Conservation (phyloP, 2,797 vertebrate genomes). For the Pipistrellus nathusii region DNA sequence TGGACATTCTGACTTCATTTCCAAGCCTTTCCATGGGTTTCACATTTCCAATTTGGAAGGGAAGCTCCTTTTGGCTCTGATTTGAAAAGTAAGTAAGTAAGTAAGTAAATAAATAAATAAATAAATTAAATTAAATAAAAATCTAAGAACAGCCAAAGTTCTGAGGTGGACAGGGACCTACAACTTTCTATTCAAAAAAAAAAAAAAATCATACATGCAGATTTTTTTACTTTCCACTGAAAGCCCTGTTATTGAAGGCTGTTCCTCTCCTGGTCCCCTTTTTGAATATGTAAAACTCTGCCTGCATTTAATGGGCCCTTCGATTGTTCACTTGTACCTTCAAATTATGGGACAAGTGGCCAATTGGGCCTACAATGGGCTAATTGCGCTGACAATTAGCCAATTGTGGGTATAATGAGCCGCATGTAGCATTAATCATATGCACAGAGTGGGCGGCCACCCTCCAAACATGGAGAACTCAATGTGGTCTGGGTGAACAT, state of each 20-base stretch:
- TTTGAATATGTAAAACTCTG: conserved; percentile 78
- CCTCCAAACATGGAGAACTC: conserved; percentile 69
- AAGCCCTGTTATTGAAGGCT: conserved; percentile 1
- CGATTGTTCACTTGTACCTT: conserved; percentile 83
- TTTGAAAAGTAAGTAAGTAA: neutral
- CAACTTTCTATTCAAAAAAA: conserved; percentile 9
- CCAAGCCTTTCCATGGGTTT: neutral
- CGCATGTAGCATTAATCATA: conserved; percentile 78
- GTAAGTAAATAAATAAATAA: neutral
- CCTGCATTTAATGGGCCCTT: conserved; percentile 76
- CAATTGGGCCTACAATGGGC: conserved; percentile 83
- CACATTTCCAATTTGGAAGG: neutral
- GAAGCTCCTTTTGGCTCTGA: neutral
- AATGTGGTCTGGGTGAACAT: conserved; percentile 76
- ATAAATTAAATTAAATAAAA: neutral
- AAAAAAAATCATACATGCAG: neutral
- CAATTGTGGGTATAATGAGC: conserved; percentile 81
- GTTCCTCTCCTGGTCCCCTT: neutral
- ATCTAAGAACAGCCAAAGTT: neutral
- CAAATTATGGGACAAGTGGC: conserved; percentile 85
- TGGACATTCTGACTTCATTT: neutral
- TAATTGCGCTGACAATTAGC: conserved; percentile 83
- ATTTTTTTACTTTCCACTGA: neutral
- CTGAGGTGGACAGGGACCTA: neutral
- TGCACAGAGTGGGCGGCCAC: conserved; percentile 70